A percentile compares a stretch with the other conserved stretches of the same genome.
These are phyloP conservation scores for Caenorhabditis parvicauda DNA, from an alignment of 2,888 invertebrate species.

Conservation along the genomic window DNA sequence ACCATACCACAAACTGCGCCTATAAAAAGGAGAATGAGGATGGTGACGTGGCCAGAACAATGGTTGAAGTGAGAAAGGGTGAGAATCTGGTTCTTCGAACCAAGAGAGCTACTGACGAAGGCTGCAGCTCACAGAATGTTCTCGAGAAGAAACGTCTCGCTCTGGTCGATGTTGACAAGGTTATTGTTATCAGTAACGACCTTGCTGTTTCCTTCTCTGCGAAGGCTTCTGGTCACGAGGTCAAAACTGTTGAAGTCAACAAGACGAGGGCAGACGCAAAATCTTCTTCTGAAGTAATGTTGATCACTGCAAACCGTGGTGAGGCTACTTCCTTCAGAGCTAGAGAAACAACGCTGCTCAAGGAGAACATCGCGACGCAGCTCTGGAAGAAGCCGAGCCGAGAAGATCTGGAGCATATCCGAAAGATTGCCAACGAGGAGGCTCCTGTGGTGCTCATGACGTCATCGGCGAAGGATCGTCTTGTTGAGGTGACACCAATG, in stretches of 20 bases:
- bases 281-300: conserved; percentile 14
- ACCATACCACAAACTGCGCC: conserved; percentile 47
- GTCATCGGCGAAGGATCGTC: conserved; percentile 24
- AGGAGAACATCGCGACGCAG: conserved; percentile 38
- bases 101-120: conserved; percentile 21
- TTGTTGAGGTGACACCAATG: conserved; percentile 14
- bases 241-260: conserved; percentile 13
- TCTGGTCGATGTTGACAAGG: conserved; percentile 25
- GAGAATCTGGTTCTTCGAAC: conserved; percentile 30
- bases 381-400: conserved; percentile 23
- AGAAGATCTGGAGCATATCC: conserved; percentile 11
- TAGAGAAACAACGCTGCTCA: conserved; percentile 33
- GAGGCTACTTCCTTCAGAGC: conserved; percentile 21
- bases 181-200: conserved; percentile 30
- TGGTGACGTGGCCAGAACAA: conserved; percentile 14
- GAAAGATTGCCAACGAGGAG: conserved; percentile 17
- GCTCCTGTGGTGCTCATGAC: conserved; percentile 30
- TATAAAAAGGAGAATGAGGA: conserved; percentile 32
- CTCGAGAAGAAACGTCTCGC: conserved; percentile 33
- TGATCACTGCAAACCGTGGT: conserved; percentile 31
- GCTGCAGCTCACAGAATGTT: conserved; percentile 12
- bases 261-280: conserved; percentile 11
- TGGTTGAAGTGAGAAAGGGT: conserved; percentile 40
- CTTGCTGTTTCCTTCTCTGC: conserved; percentile 11
- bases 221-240: conserved; percentile 12